Evolutionary conservation across 2,888 invertebrate genomes (phyloP).

Genomic region (Patella depressa): DNA sequence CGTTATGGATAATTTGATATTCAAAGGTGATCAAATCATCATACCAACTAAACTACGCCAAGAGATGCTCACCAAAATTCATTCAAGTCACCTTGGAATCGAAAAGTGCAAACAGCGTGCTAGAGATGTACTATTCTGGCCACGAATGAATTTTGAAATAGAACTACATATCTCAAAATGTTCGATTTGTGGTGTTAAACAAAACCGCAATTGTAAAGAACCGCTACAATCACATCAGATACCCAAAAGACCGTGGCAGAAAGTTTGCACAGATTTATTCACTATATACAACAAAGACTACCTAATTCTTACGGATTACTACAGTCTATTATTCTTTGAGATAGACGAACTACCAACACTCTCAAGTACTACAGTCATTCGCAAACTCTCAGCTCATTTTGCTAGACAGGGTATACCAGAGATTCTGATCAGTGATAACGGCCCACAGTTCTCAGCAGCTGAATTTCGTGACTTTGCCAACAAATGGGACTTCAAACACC

Average conservation of each 20-base stretch:
- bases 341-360: too few relatives aligned
- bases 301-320: too few relatives aligned
- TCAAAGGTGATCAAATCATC: slow-evolving; percentile 9
- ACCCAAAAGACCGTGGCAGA: neutral
- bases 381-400: too few relatives aligned
- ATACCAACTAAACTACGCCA: neutral
- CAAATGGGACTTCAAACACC: too few relatives aligned
- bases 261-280: neutral
- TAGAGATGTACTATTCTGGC: slow-evolving; percentile 13
- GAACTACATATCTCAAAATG: neutral
- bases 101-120: slow-evolving; percentile 7
- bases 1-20: slow-evolving; percentile 4
- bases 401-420: too few relatives aligned
- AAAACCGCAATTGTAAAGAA: neutral
- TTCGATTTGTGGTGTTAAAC: neutral
- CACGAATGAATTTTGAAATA: neutral
- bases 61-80: neutral
- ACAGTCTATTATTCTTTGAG: too few relatives aligned
- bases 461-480: too few relatives aligned
- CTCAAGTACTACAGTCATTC: too few relatives aligned
- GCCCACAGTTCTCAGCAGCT: too few relatives aligned
- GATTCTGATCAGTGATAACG: too few relatives aligned
- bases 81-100: slow-evolving; percentile 7
- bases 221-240: neutral
- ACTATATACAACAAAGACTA: neutral